Conservation (phyloP, 2,888 invertebrate species). For the Drosophila hamatofila region DNA sequence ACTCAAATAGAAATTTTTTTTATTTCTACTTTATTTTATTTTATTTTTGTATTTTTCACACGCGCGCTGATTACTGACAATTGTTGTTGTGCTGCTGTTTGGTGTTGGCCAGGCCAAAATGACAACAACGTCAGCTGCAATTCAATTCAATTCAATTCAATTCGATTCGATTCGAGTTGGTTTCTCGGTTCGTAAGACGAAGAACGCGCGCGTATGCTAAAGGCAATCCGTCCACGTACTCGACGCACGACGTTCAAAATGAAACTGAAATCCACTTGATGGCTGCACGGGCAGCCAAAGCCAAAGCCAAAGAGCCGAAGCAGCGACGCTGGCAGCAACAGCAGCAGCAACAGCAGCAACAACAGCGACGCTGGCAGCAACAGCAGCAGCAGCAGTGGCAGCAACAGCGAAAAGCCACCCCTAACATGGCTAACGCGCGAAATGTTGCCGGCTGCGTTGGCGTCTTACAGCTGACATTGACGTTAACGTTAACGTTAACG, state of each 20-base stretch:
- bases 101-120: slow-evolving; percentile 59
- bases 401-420: slow-evolving; percentile 67
- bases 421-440: slow-evolving; percentile 56
- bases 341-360: slow-evolving; percentile 18
- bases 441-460: slow-evolving; percentile 59
- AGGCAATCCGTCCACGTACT: slow-evolving; percentile 68
- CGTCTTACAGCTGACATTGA: slow-evolving; percentile 43
- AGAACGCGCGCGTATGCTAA: slow-evolving; percentile 44
- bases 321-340: slow-evolving; percentile 24
- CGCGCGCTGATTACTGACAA: slow-evolving; percentile 65
- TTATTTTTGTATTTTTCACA: slow-evolving; percentile 54
- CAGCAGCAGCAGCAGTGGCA: slow-evolving; percentile 17
- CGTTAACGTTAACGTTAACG: slow-evolving; percentile 20
- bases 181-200: slow-evolving; percentile 31
- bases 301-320: slow-evolving; percentile 26
- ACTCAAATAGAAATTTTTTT: slow-evolving; percentile 25
- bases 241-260: slow-evolving; percentile 83
- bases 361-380: slow-evolving; percentile 4
- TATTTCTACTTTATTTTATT: background rate
- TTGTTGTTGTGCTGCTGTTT: slow-evolving; percentile 24
- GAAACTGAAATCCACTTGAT: slow-evolving; percentile 83
- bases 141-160: slow-evolving; percentile 20
- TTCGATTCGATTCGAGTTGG: slow-evolving; percentile 54
- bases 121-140: slow-evolving; percentile 50
- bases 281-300: slow-evolving; percentile 57